Evolutionary conservation across 1,140 invertebrate genomes (phyloP), one percentile per base, ranked within the genome.

Genomic region (Lysiphlebus fabarum): DNA sequence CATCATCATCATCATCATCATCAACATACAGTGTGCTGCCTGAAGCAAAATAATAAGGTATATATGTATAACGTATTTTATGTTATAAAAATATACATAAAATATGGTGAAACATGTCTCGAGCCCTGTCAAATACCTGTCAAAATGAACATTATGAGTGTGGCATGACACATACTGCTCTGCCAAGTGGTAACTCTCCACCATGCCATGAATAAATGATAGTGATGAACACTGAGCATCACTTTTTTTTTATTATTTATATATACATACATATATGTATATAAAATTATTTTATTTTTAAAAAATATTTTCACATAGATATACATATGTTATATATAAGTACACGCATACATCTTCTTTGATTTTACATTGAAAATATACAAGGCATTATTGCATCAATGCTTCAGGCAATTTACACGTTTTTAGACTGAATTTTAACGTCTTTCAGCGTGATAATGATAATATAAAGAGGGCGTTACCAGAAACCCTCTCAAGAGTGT

Each of bases 161-260:
- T 26, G 17, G 17, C 17, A 26, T 26, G 17, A 26, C 17, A 26
- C 17, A 26, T 26, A 26, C 17, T 4, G 17, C 17, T 26, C 17
- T 26, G 17, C 17, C 17, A 26, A 26, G 17, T 26, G 17, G 17
- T 26, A 26, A 51, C 38, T 51, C n/a, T 33, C 34, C 11, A 38
- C 38, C 51, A 12, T 53, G 14, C 37, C 34, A 57, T 49, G 47
- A 57, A 57, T 57, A 57, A 57, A 57, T 57, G 40, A 57, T 50
- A 50, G 45, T 57, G 56, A 57, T 57, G 47, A 48, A 36, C 38
- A 51, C 17, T 26, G 17, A 50, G 48, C 26, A 8, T 37, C 34
- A 37, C 26, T 33, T 50, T 38, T 12, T 36, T 51, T 6, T 41
- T 41, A n/a, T 53, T 53, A 6, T 26, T n/a, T 14, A 6, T 10